These are phyloP conservation scores for Halcyon leucocephala DNA, from an alignment of 2,797 vertebrate genomes.

Conservation along the genomic window DNA sequence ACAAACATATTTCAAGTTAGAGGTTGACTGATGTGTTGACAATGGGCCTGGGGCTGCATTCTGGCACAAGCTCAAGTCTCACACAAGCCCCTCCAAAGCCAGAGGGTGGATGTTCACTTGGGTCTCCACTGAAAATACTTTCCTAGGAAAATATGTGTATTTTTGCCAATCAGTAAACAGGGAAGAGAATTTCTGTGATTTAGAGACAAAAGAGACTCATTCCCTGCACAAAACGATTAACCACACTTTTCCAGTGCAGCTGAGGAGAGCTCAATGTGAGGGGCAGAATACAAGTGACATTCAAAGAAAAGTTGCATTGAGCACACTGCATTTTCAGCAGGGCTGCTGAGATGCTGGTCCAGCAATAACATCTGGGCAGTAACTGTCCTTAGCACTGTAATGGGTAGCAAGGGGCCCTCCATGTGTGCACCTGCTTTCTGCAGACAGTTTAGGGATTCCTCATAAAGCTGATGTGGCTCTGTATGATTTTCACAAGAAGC, in stretches of 20 bases:
- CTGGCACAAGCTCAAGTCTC: neutral
- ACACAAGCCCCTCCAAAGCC: neutral
- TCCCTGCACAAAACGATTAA: neutral
- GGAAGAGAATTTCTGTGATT: neutral
- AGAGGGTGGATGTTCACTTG: neutral
- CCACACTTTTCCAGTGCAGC: neutral
- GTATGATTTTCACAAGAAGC: neutral
- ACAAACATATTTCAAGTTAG: neutral
- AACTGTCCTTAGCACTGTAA: neutral
- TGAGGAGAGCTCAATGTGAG: neutral
- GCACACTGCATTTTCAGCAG: neutral
- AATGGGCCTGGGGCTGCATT: neutral
- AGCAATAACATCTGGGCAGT: neutral
- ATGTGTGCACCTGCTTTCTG: fast-evolving
- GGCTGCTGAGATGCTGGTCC: neutral
- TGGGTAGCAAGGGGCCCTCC: neutral
- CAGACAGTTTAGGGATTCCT: neutral
- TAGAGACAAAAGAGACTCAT: neutral
- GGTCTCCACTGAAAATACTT: neutral
- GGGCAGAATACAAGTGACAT: neutral
- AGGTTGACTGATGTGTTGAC: neutral
- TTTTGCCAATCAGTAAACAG: neutral
- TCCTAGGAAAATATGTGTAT: neutral
- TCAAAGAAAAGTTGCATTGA: neutral
- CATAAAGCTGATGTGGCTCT: neutral